Evolutionary conservation across 2,113 vertebrate species (phyloP), one percentile per base, ranked within the genome.

Genomic region (Podarcis cretensis): DNA sequence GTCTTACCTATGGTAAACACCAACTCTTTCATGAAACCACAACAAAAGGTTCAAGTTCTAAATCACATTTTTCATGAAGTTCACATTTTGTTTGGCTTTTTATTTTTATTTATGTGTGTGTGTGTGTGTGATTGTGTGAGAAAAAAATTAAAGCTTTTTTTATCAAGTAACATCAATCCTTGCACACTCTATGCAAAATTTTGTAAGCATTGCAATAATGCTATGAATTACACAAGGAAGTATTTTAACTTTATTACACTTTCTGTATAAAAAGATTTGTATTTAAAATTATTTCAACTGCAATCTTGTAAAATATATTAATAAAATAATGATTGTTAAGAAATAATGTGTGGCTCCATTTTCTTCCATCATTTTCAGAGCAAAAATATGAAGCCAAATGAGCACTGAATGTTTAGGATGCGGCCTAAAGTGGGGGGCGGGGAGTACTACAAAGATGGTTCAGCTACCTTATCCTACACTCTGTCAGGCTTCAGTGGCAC

Each of bases 111-210:
- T 90, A 95, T 96, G 94, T 95, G 80, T 94, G 93, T 93, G 93
- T 94, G 82, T 94, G 92, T 94, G 93, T 94, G 93, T 95, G 95
- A 79, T 91, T 90, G 92, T 91, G 92, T 89, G 94, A 94, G 95
- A 96, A 94, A 95, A 94, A 91, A 94, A 92, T 96, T 92, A 96
- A 94, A 96, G 92, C 95, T 97, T 97, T 96, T 94, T 96, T 95
- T 96, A 97, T 96, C 95, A 90, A 96, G 92, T 96, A 96, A 97
- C 95, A 97, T 97, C 95, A 94, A 97, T 98, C 97, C 97, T 97
- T 98, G 95, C 98, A 98, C 97, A 97, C 97, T 98, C 98, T 98
- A 98, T 98, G 98, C 98, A 98, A 98, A 97, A 96, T 97, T 97
- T 97, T 97, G 96, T 98, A 98, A 98, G 97, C 97, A 98, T 97